Evolutionary conservation across 2,113 vertebrate species (phyloP).

Genomic region (Pedionomus torquatus): DNA sequence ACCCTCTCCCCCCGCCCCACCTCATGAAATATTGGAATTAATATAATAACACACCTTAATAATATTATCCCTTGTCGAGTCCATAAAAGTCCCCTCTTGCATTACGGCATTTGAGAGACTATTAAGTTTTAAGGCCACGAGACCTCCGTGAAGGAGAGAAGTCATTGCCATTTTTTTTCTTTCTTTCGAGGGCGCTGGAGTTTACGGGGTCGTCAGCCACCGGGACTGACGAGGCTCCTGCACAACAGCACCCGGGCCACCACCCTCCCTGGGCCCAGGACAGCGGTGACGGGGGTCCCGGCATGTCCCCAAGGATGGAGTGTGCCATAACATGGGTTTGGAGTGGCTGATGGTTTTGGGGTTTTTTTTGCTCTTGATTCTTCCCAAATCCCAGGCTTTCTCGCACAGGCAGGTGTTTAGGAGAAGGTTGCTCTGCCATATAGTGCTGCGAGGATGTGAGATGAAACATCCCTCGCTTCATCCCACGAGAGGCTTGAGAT

Average conservation of each 20-base stretch:
- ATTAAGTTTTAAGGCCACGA: constrained; percentile 81
- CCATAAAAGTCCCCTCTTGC: constrained; percentile 79
- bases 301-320: background rate
- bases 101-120: constrained; percentile 74
- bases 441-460: background rate
- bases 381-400: background rate
- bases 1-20: background rate
- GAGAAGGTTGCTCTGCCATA: background rate
- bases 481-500: background rate
- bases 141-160: constrained; percentile 75
- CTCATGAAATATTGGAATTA: constrained; percentile 55
- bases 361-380: background rate
- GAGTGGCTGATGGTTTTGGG: background rate
- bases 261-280: background rate
- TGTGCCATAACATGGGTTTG: rapidly evolving
- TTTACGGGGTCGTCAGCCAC: constrained; percentile 27
- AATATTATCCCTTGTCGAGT: constrained; percentile 75
- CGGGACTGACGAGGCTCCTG: background rate
- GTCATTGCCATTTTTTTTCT: constrained; percentile 43
- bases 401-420: background rate
- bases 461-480: background rate
- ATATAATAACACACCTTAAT: constrained; percentile 69
- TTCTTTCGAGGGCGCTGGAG: background rate
- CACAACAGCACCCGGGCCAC: background rate
- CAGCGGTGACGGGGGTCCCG: rapidly evolving